These are phyloP conservation scores for Tapirus indicus DNA, from an alignment of 2,797 vertebrate genomes.

Conservation along the genomic window DNA sequence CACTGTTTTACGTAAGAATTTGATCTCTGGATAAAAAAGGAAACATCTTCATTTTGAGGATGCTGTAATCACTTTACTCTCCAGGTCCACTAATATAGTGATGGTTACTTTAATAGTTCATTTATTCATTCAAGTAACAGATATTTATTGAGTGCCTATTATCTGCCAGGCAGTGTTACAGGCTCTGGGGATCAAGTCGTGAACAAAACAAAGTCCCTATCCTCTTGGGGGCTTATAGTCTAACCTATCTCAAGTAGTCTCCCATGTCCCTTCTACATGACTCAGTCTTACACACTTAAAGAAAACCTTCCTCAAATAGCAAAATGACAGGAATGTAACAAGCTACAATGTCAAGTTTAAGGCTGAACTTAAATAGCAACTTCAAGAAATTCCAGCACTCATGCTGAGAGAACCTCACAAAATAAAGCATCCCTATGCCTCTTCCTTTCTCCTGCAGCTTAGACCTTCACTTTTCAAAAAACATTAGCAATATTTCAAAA, in stretches of 20 bases:
- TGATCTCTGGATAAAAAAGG: neutral
- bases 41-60: slow-evolving; percentile 24
- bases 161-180: neutral
- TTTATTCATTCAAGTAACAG: neutral
- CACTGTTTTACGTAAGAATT: slow-evolving; percentile 8
- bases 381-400: neutral
- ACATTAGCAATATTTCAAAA: neutral
- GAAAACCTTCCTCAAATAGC: neutral
- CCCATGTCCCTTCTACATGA: neutral
- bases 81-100: neutral
- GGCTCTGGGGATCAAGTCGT: neutral
- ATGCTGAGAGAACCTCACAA: neutral
- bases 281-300: neutral
- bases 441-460: neutral
- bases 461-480: neutral
- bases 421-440: neutral
- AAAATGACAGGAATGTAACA: neutral
- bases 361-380: neutral
- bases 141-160: neutral
- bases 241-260: neutral
- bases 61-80: neutral
- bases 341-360: neutral
- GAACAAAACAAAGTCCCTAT: neutral
- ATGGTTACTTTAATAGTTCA: neutral
- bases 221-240: neutral